Conservation (phyloP, 2,888 invertebrate genomes). For the Drosophila suboccidentalis region DNA sequence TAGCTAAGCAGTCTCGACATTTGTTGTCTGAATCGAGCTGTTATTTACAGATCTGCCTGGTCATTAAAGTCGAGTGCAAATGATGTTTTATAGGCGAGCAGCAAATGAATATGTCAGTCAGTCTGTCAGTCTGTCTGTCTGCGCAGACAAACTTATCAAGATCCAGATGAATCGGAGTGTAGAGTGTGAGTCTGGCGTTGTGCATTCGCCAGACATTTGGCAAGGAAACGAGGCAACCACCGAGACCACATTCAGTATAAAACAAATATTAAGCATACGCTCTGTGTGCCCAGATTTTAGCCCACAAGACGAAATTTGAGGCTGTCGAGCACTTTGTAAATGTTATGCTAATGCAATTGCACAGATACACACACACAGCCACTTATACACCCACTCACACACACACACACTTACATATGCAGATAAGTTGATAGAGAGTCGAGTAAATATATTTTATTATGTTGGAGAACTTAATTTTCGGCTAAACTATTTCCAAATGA, state of each 20-base stretch:
- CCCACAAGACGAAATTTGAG: slow-evolving; percentile 43
- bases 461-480: slow-evolving; percentile 55
- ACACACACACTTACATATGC: slow-evolving; percentile 1
- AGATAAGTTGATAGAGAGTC: slow-evolving; percentile 10
- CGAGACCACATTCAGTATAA: background rate
- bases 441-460: slow-evolving; percentile 56
- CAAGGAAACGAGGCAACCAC: background rate
- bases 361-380: slow-evolving; percentile 3
- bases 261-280: slow-evolving; percentile 60
- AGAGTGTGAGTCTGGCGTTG: slow-evolving; percentile 10
- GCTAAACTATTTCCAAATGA: slow-evolving; percentile 49
- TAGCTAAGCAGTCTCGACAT: background rate
- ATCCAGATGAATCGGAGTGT: slow-evolving; percentile 10
- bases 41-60: slow-evolving; percentile 37
- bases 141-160: slow-evolving; percentile 43
- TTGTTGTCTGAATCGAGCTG: background rate
- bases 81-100: slow-evolving; percentile 47
- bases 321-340: slow-evolving; percentile 44
- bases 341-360: slow-evolving; percentile 49
- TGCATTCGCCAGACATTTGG: slow-evolving; percentile 21
- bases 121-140: slow-evolving; percentile 15
- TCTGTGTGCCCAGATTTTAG: background rate
- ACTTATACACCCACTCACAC: slow-evolving; percentile 2
- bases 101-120: slow-evolving; percentile 44
- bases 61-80: slow-evolving; percentile 54